Evolutionary conservation across 2,797 vertebrate species (phyloP), one percentile per base, ranked within the genome.

Genomic region (Ctenopoma multispine): DNA sequence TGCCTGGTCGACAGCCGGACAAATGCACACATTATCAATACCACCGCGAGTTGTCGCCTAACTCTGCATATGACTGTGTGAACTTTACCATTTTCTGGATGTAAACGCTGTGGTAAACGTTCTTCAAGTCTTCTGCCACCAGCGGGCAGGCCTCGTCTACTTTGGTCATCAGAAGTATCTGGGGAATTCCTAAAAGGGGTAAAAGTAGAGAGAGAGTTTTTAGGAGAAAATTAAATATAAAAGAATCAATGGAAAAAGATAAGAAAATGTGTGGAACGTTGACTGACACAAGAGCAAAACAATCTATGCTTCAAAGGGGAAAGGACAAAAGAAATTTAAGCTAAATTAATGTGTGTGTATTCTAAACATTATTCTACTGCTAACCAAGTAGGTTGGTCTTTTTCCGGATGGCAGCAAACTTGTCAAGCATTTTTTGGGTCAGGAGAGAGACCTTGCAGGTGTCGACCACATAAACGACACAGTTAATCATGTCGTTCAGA

Each of bases 81-180:
- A 68, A n/a, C 0, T 5, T 81, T 75, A 93, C 92, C 87, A 88
- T 89, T 24, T 18, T 77, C 63, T 90, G 79, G 36, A 94, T 80
- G 72, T 89, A 89, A 66, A 20, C 44, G 29, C 92, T 94, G 48
- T 0, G 54, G 64, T 93, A 93, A 23, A 93, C 23, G 11, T 84
- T 82, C 70, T 77, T 87, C 48, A 92, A 43, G 59, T 93, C 82
- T 20, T 84, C 69, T 7, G 65, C 74, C 57, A 92, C 92, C 27
- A 77, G 79, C 0, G 84, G 81, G 72, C 93, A 94, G 54, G 90
- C 92, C 66, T 90, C 82, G 51, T 93, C 92, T n/a, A 92, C 75
- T 81, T 93, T 91, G 49, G 91, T 90, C 87, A 93, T 76, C 49
- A 93, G 58, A 49, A 92, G 47, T 63, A 93, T 64, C 72, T 92